These are phyloP conservation scores for Pipra filicauda DNA, from an alignment of 2,113 vertebrate genomes.

Conservation along the genomic window DNA sequence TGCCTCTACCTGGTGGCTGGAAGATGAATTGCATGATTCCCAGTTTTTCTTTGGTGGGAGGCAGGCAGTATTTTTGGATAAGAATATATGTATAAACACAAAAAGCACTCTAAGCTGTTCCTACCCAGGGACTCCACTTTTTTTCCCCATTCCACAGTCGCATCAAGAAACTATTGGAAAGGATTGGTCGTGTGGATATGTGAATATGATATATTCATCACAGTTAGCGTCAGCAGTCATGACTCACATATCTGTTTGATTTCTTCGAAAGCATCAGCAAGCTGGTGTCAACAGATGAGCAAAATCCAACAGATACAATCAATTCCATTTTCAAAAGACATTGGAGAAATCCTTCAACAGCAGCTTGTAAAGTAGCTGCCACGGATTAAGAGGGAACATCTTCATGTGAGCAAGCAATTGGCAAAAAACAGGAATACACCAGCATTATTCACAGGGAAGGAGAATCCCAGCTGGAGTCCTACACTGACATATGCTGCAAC, in stretches of 20 bases:
- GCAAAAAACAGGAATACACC: neutral
- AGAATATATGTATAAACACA: neutral
- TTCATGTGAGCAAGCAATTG: neutral
- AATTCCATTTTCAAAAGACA: neutral
- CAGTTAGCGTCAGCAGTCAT: neutral
- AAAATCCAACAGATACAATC: neutral
- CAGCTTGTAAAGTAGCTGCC: neutral
- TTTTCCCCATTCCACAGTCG: fast-evolving
- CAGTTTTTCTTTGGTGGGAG: neutral
- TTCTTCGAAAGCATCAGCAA: neutral
- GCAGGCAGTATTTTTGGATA: neutral
- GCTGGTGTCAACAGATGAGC: neutral
- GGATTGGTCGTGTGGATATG: neutral
- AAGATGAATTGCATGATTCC: slow-evolving; percentile 17
- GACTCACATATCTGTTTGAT: neutral
- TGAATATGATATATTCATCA: neutral
- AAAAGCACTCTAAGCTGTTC: neutral
- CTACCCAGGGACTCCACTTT: neutral
- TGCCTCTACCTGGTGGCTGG: slow-evolving; percentile 63
- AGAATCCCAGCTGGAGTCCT: neutral
- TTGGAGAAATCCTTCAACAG: neutral
- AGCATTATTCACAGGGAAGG: neutral
- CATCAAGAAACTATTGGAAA: neutral
- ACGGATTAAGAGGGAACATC: neutral
- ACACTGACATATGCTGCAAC: neutral